phyloP scores from a whole-genome alignment of 2,113 vertebrate species.

The Tragulus kanchil region DNA sequence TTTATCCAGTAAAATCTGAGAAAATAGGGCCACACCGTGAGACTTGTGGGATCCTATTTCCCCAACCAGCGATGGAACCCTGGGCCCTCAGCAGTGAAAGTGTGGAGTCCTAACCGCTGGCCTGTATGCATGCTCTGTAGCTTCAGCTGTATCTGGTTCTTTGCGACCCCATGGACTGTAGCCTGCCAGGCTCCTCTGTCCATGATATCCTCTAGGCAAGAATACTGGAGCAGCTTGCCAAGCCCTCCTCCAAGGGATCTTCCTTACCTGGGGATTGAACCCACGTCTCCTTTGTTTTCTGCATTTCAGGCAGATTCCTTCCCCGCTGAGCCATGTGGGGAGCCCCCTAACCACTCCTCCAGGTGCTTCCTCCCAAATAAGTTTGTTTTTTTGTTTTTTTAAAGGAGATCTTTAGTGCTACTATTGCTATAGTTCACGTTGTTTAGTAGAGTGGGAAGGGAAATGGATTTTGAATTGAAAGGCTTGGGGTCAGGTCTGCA shows the following conservation, averaged over 20 bases:
- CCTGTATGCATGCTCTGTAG: neutral
- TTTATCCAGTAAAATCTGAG: conserved; percentile 8
- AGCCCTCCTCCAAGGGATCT: neutral
- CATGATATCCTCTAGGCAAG: neutral
- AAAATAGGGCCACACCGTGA: neutral
- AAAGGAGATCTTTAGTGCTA: neutral
- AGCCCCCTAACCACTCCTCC: neutral
- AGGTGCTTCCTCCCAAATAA: neutral
- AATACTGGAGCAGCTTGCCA: neutral
- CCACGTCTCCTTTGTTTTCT: neutral
- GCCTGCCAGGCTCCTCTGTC: neutral
- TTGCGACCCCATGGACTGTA: neutral
- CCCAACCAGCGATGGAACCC: neutral
- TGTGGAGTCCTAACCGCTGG: neutral
- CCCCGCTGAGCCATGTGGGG: neutral
- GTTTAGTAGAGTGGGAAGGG: neutral
- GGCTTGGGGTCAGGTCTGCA: neutral
- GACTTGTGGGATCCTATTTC: neutral
- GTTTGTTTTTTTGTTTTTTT: neutral
- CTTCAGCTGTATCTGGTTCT: neutral
- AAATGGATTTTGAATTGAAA: neutral
- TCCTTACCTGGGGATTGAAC: neutral
- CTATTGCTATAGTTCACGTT: neutral
- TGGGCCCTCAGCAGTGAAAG: neutral
- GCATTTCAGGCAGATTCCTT: neutral